Evolutionary conservation across 2,797 vertebrate species (phyloP).

Genomic region (Chelon auratus): DNA sequence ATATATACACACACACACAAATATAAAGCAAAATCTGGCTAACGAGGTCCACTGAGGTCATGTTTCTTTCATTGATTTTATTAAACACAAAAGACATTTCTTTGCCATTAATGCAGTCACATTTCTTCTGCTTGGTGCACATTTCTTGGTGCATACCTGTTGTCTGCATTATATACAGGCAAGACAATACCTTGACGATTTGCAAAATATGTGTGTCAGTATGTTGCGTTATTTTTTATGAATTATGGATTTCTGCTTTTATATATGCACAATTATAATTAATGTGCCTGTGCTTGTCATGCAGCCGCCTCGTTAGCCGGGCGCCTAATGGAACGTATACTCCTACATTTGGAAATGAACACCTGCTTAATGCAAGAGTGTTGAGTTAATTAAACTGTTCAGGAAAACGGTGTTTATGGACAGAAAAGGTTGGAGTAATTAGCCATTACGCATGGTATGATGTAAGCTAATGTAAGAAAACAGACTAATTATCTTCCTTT

Average conservation of each 20-base stretch:
- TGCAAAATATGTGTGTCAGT: too few relatives aligned
- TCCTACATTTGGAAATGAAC: conserved; percentile 10
- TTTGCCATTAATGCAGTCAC: too few relatives aligned
- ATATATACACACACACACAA: too few relatives aligned
- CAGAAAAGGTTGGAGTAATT: background rate
- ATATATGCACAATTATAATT: background rate
- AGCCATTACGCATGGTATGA: conserved; percentile 7
- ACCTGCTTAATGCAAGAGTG: conserved; percentile 9
- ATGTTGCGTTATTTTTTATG: too few relatives aligned
- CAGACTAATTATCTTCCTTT: conserved; percentile 7
- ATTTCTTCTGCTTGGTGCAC: too few relatives aligned
- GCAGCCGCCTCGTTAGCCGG: background rate
- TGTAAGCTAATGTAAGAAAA: conserved; percentile 9
- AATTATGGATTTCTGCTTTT: too few relatives aligned
- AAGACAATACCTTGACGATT: too few relatives aligned
- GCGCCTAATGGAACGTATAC: background rate
- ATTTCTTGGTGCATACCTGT: background rate
- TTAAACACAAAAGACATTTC: too few relatives aligned
- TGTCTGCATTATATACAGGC: background rate
- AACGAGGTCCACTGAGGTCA: too few relatives aligned
- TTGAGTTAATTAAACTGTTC: conserved; percentile 3
- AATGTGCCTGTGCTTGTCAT: conserved; percentile 4
- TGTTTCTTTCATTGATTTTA: too few relatives aligned
- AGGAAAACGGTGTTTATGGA: background rate
- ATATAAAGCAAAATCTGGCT: too few relatives aligned